phyloP scores from a whole-genome alignment of 1,140 invertebrate species.

The Antheraea mylitta region DNA sequence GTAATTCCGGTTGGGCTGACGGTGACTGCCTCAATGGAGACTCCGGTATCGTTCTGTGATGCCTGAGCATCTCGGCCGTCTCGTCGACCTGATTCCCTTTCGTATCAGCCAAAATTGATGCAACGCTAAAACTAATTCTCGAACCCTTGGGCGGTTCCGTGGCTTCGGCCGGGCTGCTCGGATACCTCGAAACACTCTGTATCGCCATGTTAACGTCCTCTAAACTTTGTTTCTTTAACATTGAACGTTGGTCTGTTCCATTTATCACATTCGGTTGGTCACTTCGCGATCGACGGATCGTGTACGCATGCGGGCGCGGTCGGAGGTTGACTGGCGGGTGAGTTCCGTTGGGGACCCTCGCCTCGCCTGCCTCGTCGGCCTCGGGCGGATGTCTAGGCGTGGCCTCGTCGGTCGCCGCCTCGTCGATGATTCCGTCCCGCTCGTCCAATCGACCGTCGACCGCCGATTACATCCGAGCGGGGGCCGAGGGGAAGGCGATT shows the following conservation, averaged over 20 bases:
- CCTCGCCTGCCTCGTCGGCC: conserved; percentile 22
- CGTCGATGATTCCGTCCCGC: conserved; percentile 43
- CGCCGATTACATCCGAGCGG: conserved; percentile 69
- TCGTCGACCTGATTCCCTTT: conserved; percentile 74
- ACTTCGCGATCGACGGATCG: conserved; percentile 61
- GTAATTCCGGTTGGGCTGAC: conserved; percentile 65
- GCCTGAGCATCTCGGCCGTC: conserved; percentile 68
- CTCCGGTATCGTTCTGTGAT: conserved; percentile 69
- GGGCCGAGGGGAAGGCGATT: conserved; percentile 65
- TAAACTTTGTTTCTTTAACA: conserved; percentile 74
- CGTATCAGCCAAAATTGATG: conserved; percentile 83
- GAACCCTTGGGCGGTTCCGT: conserved; percentile 79
- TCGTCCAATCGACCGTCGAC: conserved; percentile 69
- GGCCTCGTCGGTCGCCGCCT: conserved; percentile 34
- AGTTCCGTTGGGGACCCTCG: conserved; percentile 28
- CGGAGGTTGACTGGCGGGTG: conserved; percentile 64
- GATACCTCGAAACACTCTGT: conserved; percentile 75
- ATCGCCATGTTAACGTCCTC: conserved; percentile 78
- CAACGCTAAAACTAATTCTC: conserved; percentile 85
- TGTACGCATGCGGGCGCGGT: conserved; percentile 75
- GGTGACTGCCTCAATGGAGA: conserved; percentile 71
- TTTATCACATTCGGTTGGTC: conserved; percentile 66
- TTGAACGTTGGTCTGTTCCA: conserved; percentile 72
- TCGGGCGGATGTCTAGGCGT: conserved; percentile 36
- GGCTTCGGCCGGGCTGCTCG: conserved; percentile 76